Conservation (phyloP, 2,113 vertebrate genomes). For the Oriolus oriolus region DNA sequence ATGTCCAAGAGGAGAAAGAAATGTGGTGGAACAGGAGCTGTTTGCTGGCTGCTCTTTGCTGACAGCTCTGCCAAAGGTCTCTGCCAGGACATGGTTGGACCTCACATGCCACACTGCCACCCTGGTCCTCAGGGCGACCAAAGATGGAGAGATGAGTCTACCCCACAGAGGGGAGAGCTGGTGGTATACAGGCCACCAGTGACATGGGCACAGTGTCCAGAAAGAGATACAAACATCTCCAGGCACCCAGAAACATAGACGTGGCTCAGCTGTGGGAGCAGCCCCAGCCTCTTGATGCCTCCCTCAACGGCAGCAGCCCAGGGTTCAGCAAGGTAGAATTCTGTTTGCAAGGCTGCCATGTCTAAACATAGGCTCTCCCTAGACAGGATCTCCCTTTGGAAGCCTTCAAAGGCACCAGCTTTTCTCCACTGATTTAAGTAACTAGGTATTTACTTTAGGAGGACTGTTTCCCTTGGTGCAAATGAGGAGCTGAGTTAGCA, state of each 20-base stretch:
- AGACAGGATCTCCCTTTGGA: not conserved
- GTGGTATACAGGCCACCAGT: not conserved
- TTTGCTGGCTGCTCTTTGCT: not conserved
- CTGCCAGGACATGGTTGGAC: not conserved
- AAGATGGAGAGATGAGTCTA: not conserved
- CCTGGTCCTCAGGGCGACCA: not conserved
- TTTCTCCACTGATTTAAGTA: not conserved
- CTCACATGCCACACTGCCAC: not conserved
- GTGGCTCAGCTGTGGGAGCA: not conserved
- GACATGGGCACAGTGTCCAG: not conserved
- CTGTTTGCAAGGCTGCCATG: not conserved
- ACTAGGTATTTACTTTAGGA: not conserved
- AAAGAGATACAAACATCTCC: not conserved
- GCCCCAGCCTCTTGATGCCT: not conserved
- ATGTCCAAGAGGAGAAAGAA: not conserved
- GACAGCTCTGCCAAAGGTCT: not conserved
- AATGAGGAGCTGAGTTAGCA: not conserved
- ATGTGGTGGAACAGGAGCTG: fast-evolving
- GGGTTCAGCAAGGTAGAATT: not conserved
- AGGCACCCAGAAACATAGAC: not conserved
- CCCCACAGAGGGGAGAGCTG: not conserved
- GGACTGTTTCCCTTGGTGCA: not conserved
- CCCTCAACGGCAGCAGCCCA: not conserved
- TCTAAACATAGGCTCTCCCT: not conserved
- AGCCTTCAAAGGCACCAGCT: not conserved